Base-by-base conservation (phyloP, 1,140 invertebrate genomes). In the Brachionus asplanchnoidis region DNA sequence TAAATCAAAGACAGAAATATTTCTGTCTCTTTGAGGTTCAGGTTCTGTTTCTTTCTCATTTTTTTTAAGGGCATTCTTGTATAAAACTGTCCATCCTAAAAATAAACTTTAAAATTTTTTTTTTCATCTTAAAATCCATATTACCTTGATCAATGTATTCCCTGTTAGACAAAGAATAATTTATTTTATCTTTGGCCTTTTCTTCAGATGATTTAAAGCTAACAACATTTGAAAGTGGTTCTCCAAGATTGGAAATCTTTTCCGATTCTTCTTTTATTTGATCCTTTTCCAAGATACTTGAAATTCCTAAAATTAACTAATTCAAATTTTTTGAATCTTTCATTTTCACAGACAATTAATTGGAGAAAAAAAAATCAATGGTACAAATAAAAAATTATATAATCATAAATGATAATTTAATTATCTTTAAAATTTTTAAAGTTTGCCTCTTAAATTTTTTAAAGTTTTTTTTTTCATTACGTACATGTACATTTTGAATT, bases 101-200 rank as follows among this genome's bases (percentile, higher is more conserved):
- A 70, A 40, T 9, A 70, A 75, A 36, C 32, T 36, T 28, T 5
- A 26, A 75, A 75, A 11, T 14, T 44, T 75, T 28, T 44, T 6
- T 42, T 42, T n/a, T 7, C 8, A 42, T 42, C 14, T 75, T 42
- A n/a, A 3, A 14, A 77, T 14, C 26, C 11, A 50, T 11, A 26
- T 26, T 50, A 77, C 73, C 73, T 77, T 77, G 73, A 3, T 77
- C 73, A 26, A 77, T 77, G 28, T n/a, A 28, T 50, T 77, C 17
- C 12, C 9, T 50, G 28, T 77, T 77, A 3, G 73, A 77, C 26
- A 77, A 77, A 9, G 46, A 14, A 50, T 26, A 77, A 50, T 26
- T 77, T 6, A 77, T 77, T 77, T 32, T 77, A 26, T 50, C 44
- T 36, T n/a, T 23, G 20, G 44, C 20, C 20, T 75, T 75, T 26